These are phyloP conservation scores for Threskiornis aethiopicus DNA, from an alignment of 2,797 vertebrate species.

Conservation along the genomic window DNA sequence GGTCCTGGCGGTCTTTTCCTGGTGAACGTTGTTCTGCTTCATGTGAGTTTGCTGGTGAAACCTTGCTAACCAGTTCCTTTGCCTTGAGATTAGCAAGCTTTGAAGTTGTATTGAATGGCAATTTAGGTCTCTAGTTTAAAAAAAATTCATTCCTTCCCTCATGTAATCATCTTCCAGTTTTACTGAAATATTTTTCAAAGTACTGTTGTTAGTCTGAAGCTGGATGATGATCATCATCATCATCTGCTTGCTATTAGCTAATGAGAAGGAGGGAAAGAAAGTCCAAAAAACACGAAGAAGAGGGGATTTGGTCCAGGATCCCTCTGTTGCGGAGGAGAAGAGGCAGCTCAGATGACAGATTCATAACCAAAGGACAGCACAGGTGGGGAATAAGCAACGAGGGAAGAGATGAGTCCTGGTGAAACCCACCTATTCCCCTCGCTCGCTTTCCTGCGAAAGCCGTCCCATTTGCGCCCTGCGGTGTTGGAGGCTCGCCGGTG, in stretches of 20 bases:
- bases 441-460: background rate
- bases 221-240: background rate
- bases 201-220: background rate
- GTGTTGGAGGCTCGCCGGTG: accelerated
- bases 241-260: background rate
- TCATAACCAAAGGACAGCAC: accelerated
- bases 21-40: background rate
- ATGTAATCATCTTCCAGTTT: background rate
- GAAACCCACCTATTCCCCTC: background rate
- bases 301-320: background rate
- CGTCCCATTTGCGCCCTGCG: background rate
- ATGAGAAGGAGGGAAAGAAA: background rate
- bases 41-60: background rate
- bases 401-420: background rate
- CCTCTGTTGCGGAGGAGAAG: background rate
- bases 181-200: background rate
- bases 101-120: background rate
- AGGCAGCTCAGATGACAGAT: background rate
- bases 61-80: background rate
- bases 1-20: background rate
- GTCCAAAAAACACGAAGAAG: background rate
- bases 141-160: background rate
- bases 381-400: background rate
- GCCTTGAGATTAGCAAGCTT: background rate
- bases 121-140: background rate